Conservation (phyloP, 2,888 invertebrate species). For the Mythimna loreyi region DNA sequence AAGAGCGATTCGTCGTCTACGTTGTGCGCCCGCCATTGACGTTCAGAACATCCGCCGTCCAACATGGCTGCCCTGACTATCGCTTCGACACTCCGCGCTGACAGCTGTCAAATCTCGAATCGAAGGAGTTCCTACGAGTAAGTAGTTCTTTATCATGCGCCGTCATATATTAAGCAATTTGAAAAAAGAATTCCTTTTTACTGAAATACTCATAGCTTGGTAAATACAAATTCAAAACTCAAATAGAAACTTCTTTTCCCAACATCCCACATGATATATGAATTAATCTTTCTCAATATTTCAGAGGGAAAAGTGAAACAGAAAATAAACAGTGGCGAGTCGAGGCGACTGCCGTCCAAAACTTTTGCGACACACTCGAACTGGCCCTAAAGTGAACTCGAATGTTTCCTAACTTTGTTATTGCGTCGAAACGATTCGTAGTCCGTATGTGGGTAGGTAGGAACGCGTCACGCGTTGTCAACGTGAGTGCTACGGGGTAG, state of each 20-base stretch:
- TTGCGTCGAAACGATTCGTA: slow-evolving; percentile 66
- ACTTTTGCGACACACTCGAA: slow-evolving; percentile 74
- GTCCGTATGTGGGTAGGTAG: neutral
- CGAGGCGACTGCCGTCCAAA: slow-evolving; percentile 40
- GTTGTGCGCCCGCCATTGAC: too few species aligned
- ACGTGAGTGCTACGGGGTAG: neutral
- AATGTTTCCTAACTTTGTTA: slow-evolving; percentile 77
- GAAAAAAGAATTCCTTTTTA: neutral
- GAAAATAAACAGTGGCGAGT: slow-evolving; percentile 60
- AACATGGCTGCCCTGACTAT: too few species aligned
- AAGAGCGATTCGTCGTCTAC: too few species aligned
- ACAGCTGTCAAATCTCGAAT: too few species aligned
- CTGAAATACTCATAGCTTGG: too few species aligned
- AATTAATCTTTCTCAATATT: slow-evolving; percentile 48
- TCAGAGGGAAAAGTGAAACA: slow-evolving; percentile 55
- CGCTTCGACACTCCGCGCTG: too few species aligned
- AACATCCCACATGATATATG: slow-evolving; percentile 18
- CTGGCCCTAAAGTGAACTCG: slow-evolving; percentile 74
- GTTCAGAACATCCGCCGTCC: too few species aligned
- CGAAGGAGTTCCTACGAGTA: too few species aligned
- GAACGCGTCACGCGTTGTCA: neutral
- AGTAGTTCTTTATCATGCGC: too few species aligned
- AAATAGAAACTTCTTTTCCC: slow-evolving; percentile 10
- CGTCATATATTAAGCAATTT: too few species aligned
- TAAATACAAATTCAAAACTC: slow-evolving; percentile 4